Conservation (phyloP, 2,888 invertebrate species). For the Eurois occulta region DNA sequence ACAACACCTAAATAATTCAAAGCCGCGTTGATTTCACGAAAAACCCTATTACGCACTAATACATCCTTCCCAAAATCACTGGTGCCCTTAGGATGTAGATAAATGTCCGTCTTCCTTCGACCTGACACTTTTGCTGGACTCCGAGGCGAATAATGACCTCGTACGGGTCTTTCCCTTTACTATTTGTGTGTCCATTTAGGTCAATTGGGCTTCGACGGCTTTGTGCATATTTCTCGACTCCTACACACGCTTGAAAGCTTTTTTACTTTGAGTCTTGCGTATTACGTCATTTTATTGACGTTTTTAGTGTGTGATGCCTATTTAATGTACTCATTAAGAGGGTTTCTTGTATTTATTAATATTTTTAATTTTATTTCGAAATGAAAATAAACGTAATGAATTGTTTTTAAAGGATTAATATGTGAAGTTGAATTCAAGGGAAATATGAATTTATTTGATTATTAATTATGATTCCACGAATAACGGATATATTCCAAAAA, state of each 20-base stretch:
- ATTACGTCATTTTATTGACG: constrained; percentile 72
- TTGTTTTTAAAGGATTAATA: too few relatives aligned
- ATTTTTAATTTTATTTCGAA: not conserved
- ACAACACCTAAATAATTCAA: constrained; percentile 81
- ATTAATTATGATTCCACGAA: not conserved
- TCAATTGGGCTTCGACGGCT: constrained; percentile 87
- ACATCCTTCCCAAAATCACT: constrained; percentile 86
- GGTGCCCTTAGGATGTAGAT: constrained; percentile 88
- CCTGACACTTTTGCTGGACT: constrained; percentile 87
- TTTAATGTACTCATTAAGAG: constrained; percentile 32
- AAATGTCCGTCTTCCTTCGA: constrained; percentile 85
- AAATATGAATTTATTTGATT: not conserved
- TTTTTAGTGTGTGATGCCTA: constrained; percentile 39
- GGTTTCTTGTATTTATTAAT: not conserved
- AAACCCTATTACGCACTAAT: constrained; percentile 81
- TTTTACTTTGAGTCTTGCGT: constrained; percentile 76
- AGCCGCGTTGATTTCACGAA: constrained; percentile 82
- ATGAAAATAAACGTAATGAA: not conserved
- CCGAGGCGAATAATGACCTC: constrained; percentile 88
- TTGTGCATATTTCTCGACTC: constrained; percentile 83
- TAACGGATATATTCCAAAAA: not conserved
- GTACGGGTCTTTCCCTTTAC: constrained; percentile 81
- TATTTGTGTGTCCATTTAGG: constrained; percentile 89
- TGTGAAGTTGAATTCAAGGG: not conserved
- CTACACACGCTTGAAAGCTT: constrained; percentile 84